Evolutionary conservation across 30 jellyfish, hydroid and myxozoan genomes (phyloP).

Genomic region (Morbakka virulenta): DNA sequence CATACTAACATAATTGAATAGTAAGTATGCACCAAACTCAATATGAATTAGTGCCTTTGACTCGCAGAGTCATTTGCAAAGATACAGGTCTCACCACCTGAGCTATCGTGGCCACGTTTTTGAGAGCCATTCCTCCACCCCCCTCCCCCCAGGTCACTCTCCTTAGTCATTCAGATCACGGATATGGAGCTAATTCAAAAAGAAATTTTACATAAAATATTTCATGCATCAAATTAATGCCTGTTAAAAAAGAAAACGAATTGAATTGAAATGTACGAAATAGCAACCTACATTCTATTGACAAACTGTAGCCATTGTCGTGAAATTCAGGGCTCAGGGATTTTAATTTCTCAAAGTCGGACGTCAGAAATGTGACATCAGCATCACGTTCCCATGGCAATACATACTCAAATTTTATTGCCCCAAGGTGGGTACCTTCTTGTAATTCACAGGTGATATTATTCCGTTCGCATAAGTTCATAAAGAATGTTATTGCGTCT

Average conservation of each 20-base stretch:
- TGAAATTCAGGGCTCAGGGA: neutral
- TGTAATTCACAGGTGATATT: conserved; percentile 54
- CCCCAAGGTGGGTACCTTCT: conserved; percentile 92
- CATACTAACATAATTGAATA: too few species aligned
- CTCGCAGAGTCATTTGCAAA: too few species aligned
- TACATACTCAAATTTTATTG: conserved; percentile 56
- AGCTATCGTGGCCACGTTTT: too few species aligned
- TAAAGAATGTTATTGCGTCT: conserved; percentile 62
- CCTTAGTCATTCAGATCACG: too few species aligned
- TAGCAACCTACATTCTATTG: conserved; percentile 28
- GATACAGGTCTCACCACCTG: too few species aligned
- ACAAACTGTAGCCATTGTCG: conserved; percentile 32
- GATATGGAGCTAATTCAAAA: too few species aligned
- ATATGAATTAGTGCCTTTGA: too few species aligned
- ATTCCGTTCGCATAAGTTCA: conserved; percentile 29
- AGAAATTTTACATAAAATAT: neutral
- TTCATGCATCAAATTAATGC: neutral
- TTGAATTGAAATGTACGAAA: neutral
- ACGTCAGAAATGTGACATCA: conserved; percentile 75
- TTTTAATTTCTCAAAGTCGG: conserved; percentile 40
- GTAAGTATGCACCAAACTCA: too few species aligned
- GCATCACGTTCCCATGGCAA: conserved; percentile 97
- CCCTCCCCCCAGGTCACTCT: too few species aligned
- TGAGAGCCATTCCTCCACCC: too few species aligned
- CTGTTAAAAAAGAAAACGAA: neutral